Evolutionary conservation across 2,797 vertebrate genomes (phyloP).

Genomic region (Catostomus latipinnis): DNA sequence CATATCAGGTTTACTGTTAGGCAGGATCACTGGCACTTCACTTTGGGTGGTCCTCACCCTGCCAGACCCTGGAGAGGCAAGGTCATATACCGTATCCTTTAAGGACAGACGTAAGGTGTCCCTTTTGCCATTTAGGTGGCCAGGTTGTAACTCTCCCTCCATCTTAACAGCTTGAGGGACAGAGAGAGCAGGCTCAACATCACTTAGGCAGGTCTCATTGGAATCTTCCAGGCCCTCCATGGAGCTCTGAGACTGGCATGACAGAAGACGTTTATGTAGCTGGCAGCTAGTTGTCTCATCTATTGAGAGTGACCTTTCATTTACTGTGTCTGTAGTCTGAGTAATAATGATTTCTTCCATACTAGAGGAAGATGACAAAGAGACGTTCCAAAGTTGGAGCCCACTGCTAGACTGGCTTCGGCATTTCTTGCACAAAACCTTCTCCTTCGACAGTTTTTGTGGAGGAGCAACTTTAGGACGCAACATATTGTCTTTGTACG

Average conservation of each 20-base stretch:
- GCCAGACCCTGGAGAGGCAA: constrained; percentile 73
- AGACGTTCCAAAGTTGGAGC: constrained; percentile 73
- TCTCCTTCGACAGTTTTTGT: constrained; percentile 66
- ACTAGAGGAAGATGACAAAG: constrained; percentile 80
- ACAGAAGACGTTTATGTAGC: constrained; percentile 71
- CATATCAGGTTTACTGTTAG: constrained; percentile 95
- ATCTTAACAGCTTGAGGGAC: constrained; percentile 60
- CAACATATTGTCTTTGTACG: constrained; percentile 83
- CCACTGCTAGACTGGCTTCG: constrained; percentile 61
- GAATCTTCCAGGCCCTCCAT: constrained; percentile 90
- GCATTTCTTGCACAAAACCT: constrained; percentile 77
- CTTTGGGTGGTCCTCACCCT: constrained; percentile 83
- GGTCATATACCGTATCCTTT: constrained; percentile 89
- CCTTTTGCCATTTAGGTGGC: constrained; percentile 91
- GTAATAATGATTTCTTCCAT: constrained; percentile 77
- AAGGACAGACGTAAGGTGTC: constrained; percentile 91
- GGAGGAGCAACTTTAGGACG: constrained; percentile 58
- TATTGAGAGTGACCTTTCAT: constrained; percentile 70
- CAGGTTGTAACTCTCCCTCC: constrained; percentile 76
- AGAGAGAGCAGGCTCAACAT: constrained; percentile 81
- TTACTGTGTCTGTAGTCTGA: constrained; percentile 72
- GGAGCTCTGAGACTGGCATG: constrained; percentile 82
- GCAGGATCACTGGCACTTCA: constrained; percentile 86
- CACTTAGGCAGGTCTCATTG: constrained; percentile 88
- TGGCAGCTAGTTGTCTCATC: constrained; percentile 63